Percentiles rank a stretch among this genome's conserved stretches.
Conservation (phyloP, 2,797 vertebrate species). For the Argyrosomus regius region DNA sequence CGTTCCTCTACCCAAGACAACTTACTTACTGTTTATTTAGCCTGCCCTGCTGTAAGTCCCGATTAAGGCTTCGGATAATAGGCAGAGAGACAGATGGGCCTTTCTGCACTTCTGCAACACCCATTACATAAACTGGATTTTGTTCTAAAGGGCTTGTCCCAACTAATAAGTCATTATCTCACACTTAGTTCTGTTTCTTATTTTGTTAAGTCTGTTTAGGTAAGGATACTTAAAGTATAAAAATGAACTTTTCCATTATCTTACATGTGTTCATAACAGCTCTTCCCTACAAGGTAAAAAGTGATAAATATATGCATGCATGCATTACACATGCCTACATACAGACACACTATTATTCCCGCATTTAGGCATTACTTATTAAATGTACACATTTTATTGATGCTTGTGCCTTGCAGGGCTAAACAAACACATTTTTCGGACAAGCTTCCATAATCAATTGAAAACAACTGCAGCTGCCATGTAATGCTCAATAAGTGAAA, state of each 20-base stretch:
- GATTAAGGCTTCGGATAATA: slow-evolving; percentile 86
- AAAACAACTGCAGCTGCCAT: slow-evolving; percentile 70
- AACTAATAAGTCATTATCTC: slow-evolving; percentile 81
- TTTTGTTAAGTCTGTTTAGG: slow-evolving; percentile 47
- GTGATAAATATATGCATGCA: slow-evolving; percentile 26
- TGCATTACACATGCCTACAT: slow-evolving; percentile 8
- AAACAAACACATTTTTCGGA: slow-evolving; percentile 72
- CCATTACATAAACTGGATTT: slow-evolving; percentile 78
- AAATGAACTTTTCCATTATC: slow-evolving; percentile 24
- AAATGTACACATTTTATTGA: slow-evolving; percentile 60
- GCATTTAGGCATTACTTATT: slow-evolving; percentile 26
- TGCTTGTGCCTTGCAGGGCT: slow-evolving; percentile 41
- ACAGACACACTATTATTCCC: neutral
- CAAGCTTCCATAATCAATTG: slow-evolving; percentile 73
- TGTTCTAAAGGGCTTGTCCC: slow-evolving; percentile 74
- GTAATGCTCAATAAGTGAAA: slow-evolving; percentile 56
- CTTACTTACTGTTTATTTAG: slow-evolving; percentile 94
- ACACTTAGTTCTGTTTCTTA: slow-evolving; percentile 64
- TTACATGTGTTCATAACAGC: slow-evolving; percentile 36
- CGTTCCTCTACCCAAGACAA: slow-evolving; percentile 88
- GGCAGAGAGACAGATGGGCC: slow-evolving; percentile 85
- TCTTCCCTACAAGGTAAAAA: slow-evolving; percentile 11
- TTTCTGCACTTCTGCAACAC: slow-evolving; percentile 77
- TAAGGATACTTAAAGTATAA: slow-evolving; percentile 13
- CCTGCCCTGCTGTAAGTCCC: slow-evolving; percentile 87